These are phyloP conservation scores for Gallinago jamesoni DNA, from an alignment of 2,113 vertebrate genomes.

Conservation along the genomic window DNA sequence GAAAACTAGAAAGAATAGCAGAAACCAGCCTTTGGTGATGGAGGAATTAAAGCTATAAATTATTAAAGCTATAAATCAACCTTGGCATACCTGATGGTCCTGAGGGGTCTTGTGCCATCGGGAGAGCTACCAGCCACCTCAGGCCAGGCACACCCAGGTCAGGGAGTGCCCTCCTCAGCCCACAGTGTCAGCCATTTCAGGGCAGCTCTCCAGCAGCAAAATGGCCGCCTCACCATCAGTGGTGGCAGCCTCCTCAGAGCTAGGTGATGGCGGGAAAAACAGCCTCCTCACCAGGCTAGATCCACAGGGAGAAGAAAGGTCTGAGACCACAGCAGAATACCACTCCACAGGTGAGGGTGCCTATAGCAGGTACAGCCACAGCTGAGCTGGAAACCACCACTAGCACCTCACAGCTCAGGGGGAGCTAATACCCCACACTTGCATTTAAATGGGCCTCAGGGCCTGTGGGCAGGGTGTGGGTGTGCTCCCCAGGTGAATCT, in stretches of 20 bases:
- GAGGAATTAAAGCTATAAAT: too few relatives aligned
- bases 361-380: fast-evolving
- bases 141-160: fast-evolving
- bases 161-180: not conserved
- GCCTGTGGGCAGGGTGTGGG: not conserved
- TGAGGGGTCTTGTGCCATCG: fast-evolving
- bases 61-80: not conserved
- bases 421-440: fast-evolving
- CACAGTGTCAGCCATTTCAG: fast-evolving
- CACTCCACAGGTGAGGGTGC: not conserved
- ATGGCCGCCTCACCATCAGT: fast-evolving
- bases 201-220: fast-evolving
- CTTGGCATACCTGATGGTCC: not conserved
- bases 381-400: not conserved
- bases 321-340: fast-evolving
- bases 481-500: not conserved
- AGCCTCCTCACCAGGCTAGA: not conserved
- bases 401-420: too few relatives aligned
- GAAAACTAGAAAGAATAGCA: not conserved
- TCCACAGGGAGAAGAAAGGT: fast-evolving
- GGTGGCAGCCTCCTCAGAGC: not conserved
- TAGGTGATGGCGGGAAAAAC: fast-evolving
- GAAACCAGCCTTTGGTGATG: not conserved
- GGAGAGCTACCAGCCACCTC: not conserved
- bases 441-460: not conserved